Evolutionary conservation across 1,140 invertebrate species (phyloP).

Genomic region (Campoletis sonorensis): DNA sequence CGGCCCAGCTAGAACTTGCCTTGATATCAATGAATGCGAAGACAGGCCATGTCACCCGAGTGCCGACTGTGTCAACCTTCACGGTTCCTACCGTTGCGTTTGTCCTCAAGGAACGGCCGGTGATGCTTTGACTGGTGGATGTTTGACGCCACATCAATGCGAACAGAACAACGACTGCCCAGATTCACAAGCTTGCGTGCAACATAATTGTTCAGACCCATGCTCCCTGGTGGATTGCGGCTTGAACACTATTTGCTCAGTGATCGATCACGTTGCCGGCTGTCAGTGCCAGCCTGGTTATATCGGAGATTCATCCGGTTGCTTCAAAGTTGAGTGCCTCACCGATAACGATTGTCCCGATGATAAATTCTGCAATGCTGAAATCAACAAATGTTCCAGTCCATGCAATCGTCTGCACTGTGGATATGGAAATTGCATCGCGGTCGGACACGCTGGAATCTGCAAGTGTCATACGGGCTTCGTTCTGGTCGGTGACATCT

Average conservation of each 20-base stretch:
- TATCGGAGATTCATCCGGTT: constrained; percentile 88
- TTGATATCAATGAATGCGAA: constrained; percentile 88
- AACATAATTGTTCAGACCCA: constrained; percentile 86
- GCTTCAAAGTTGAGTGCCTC: constrained; percentile 90
- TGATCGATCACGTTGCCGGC: constrained; percentile 82
- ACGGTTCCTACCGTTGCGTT: constrained; percentile 87
- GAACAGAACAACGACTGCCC: constrained; percentile 82
- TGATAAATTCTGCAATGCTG: constrained; percentile 85
- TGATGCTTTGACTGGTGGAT: constrained; percentile 86
- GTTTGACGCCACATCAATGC: constrained; percentile 85
- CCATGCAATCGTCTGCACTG: constrained; percentile 86
- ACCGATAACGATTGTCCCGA: constrained; percentile 84
- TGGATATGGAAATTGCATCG: constrained; percentile 84
- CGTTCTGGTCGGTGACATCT: constrained; percentile 81
- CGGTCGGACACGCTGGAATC: constrained; percentile 82
- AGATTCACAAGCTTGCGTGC: constrained; percentile 83
- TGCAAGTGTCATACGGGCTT: constrained; percentile 89
- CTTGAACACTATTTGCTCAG: constrained; percentile 83
- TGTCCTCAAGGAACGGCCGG: constrained; percentile 88
- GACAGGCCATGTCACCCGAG: constrained; percentile 87
- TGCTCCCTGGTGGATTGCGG: constrained; percentile 84
- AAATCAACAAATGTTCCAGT: constrained; percentile 87
- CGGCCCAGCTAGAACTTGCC: constrained; percentile 81
- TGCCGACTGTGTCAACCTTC: constrained; percentile 87
- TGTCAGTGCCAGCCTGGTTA: constrained; percentile 88